A percentile compares a stretch with the other conserved stretches of the same genome.
phyloP scores from a whole-genome alignment of 2,113 vertebrate species.

The Dicrurus megarhynchus region DNA sequence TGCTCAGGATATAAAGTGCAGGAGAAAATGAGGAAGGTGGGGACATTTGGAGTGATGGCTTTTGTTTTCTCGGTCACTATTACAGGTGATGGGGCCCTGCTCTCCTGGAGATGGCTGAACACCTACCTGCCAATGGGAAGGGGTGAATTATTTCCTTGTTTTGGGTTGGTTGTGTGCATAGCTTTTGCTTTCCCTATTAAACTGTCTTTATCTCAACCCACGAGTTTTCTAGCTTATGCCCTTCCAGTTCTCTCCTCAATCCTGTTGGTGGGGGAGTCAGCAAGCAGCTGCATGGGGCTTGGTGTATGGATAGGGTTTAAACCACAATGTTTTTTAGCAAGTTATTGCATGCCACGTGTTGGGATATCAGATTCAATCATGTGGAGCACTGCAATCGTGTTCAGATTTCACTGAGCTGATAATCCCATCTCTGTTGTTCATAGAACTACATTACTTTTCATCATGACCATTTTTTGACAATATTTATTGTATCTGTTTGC shows the following conservation, averaged over 20 bases:
- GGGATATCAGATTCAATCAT: not conserved
- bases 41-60: not conserved
- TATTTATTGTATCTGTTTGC: not conserved
- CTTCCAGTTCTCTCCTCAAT: rapidly evolving
- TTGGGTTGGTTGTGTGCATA: not conserved
- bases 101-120: not conserved
- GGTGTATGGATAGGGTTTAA: not conserved
- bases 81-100: rapidly evolving
- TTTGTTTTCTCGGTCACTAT: not conserved
- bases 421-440: not conserved
- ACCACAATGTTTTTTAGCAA: not conserved
- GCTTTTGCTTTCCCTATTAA: not conserved
- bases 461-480: not conserved
- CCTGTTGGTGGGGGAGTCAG: not conserved
- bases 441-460: not conserved
- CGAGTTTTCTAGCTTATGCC: not conserved
- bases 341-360: not conserved
- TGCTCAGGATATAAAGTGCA: not conserved
- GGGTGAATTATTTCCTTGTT: not conserved
- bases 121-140: not conserved
- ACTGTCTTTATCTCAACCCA: not conserved
- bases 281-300: rapidly evolving
- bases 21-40: not conserved
- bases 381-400: not conserved
- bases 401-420: not conserved